These are phyloP conservation scores for Ganaspis sp. DNA, from an alignment of 1,140 invertebrate species.

Conservation along the genomic window DNA sequence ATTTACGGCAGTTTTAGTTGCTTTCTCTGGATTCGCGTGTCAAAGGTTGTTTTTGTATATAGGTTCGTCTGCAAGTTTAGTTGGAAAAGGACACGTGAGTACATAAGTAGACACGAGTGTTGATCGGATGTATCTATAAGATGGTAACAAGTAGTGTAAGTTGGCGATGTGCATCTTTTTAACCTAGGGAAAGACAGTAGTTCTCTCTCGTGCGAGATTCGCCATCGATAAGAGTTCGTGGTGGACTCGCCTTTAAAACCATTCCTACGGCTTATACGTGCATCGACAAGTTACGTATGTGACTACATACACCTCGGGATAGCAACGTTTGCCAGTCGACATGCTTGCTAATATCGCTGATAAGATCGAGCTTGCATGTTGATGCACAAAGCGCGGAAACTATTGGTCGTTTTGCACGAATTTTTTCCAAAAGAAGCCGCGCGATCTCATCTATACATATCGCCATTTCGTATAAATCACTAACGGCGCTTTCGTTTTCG, in stretches of 20 bases:
- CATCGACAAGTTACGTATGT: slow-evolving; percentile 35
- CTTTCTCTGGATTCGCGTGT: background rate
- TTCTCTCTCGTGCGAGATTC: slow-evolving; percentile 60
- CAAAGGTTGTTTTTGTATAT: background rate
- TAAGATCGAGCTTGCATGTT: slow-evolving; percentile 56
- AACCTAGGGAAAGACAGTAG: slow-evolving; percentile 60
- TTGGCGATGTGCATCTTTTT: slow-evolving; percentile 54
- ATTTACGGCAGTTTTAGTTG: background rate
- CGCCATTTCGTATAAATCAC: background rate
- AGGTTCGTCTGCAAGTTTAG: background rate
- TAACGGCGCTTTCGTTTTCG: slow-evolving; percentile 16
- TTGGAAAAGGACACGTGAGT: background rate
- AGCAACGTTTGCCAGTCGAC: slow-evolving; percentile 40
- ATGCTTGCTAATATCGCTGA: slow-evolving; percentile 60
- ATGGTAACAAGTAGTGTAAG: slow-evolving; percentile 33
- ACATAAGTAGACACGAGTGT: slow-evolving; percentile 7
- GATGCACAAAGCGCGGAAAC: slow-evolving; percentile 28
- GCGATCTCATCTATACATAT: slow-evolving; percentile 16
- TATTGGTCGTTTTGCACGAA: slow-evolving; percentile 16
- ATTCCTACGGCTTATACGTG: slow-evolving; percentile 32
- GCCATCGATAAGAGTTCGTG: slow-evolving; percentile 55
- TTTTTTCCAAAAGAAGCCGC: slow-evolving; percentile 3
- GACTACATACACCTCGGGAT: slow-evolving; percentile 41
- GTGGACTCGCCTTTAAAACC: slow-evolving; percentile 46
- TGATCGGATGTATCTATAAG: background rate